Evolutionary conservation across 2,113 vertebrate species (phyloP), one percentile per base, ranked within the genome.

Genomic region (Cochlearius cochlearius): DNA sequence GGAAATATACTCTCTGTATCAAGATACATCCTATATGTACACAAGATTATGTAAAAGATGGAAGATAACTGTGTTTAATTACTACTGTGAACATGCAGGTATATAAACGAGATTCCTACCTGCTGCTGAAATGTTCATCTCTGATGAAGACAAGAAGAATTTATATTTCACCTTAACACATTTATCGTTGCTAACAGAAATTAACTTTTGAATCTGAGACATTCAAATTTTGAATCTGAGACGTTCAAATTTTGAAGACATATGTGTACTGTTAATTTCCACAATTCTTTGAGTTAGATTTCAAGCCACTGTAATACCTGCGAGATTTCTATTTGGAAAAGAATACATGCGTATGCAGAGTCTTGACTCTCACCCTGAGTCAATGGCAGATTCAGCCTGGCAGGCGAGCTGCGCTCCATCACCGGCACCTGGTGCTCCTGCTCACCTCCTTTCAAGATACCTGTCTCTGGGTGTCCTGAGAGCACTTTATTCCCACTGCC

Each of bases 361-460:
- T 74, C 43, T 92, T 66, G 64, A 62, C 30, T 59, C 91, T 97
- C 80, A 98, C 98, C 98, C 88, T 97, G 98, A 96, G 94, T 72
- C 67, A 92, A 53, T 0, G 97, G 97, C 66, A 98, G 94, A 73
- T 83, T 95, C 89, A 94, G 63, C 29, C 62, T 95, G 53, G 81
- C 72, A 75, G 50, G 85, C 2, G 88, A 88, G 81, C 78, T 71
- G 49, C 15, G 69, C 50, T 88, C 93, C 77, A 82, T 73, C 52
- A 69, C 9, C 0, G 41, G 83, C 63, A 87, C 11, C 22, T 74
- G 94, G 18, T 56, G 76, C 39, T 96, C 96, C 47, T 92, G 93
- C 30, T 95, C 94, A 82, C 84, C 80, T 95, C 89, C 96, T 95
- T 93, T 95, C 53, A 96, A 82, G 53, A 83, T 16, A 25, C 67